Conservation (phyloP, 2,797 vertebrate genomes). For the Adrianichthys oophorus region DNA sequence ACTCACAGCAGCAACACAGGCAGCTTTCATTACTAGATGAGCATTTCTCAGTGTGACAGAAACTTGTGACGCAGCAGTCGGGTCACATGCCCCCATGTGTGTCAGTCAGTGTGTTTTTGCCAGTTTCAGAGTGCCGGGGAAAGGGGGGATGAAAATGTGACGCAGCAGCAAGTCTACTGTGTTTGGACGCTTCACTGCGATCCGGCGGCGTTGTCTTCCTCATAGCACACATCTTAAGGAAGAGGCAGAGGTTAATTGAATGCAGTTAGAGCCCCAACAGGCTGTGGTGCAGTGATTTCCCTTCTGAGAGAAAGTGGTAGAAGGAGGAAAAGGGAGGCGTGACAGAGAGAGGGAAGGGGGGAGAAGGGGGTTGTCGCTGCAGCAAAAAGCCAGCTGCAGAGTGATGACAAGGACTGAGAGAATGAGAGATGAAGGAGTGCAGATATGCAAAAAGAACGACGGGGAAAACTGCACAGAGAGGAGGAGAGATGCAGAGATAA, state of each 20-base stretch:
- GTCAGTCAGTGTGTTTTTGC: constrained; percentile 19
- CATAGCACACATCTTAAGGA: constrained; percentile 46
- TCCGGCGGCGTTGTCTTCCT: constrained; percentile 16
- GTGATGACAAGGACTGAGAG: constrained; percentile 46
- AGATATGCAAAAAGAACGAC: constrained; percentile 5
- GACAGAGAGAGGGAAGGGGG: constrained; percentile 5
- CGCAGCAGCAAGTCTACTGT: constrained; percentile 35
- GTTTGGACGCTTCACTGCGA: constrained; percentile 10
- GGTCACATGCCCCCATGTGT: constrained; percentile 30
- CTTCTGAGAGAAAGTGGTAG: constrained; percentile 51
- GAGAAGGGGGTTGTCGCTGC: constrained; percentile 50
- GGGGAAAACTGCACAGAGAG: constrained; percentile 1
- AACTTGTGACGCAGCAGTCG: constrained; percentile 41
- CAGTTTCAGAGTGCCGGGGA: constrained; percentile 13
- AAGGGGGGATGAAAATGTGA: constrained; percentile 34
- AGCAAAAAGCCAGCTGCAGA: constrained; percentile 68
- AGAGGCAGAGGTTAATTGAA: constrained; percentile 32
- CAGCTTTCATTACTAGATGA: constrained; percentile 16
- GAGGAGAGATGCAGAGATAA: accelerated
- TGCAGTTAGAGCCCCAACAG: constrained; percentile 37
- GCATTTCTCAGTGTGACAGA: constrained; percentile 29
- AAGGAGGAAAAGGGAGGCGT: constrained; percentile 38
- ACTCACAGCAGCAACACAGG: constrained; percentile 16
- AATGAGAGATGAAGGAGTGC: constrained; percentile 37
- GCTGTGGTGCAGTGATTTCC: constrained; percentile 67